phyloP scores from a whole-genome alignment of 2,888 invertebrate genomes.

The Perizoma affinitatum region DNA sequence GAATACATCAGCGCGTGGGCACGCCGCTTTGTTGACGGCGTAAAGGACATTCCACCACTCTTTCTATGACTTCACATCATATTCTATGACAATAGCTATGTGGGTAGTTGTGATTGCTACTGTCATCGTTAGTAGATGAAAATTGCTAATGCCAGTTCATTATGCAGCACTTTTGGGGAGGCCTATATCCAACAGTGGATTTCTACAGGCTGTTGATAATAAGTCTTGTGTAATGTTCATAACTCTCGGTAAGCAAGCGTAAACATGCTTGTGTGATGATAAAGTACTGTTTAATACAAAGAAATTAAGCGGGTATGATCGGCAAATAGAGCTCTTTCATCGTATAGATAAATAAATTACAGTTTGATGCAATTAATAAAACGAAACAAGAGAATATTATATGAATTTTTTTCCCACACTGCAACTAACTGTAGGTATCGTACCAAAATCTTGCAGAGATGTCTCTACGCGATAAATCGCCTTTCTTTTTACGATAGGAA shows the following conservation, averaged over 20 bases:
- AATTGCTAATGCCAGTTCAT: too few species aligned
- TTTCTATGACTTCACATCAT: slow-evolving; percentile 58
- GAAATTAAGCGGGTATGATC: slow-evolving; percentile 2
- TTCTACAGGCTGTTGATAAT: neutral
- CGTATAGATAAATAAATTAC: slow-evolving; percentile 22
- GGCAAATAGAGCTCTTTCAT: slow-evolving; percentile 9
- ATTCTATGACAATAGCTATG: slow-evolving; percentile 60
- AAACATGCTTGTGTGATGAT: too few species aligned
- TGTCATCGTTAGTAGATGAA: too few species aligned
- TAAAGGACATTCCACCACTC: slow-evolving; percentile 20
- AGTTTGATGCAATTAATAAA: slow-evolving; percentile 18
- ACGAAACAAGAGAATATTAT: slow-evolving; percentile 18
- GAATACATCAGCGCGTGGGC: slow-evolving; percentile 83
- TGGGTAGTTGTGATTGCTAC: slow-evolving; percentile 46
- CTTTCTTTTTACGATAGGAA: too few species aligned
- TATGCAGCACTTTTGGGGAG: neutral
- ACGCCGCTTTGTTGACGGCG: slow-evolving; percentile 70
- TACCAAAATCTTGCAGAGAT: neutral
- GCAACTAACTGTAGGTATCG: slow-evolving; percentile 5
- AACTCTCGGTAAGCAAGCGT: too few species aligned
- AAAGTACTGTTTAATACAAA: neutral
- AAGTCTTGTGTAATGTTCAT: too few species aligned
- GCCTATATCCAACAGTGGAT: too few species aligned
- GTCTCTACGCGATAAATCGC: too few species aligned
- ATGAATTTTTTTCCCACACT: slow-evolving; percentile 24